Evolutionary conservation across 2,113 vertebrate species (phyloP), one percentile per base, ranked within the genome.

Genomic region (human (Homo sapiens)): DNA sequence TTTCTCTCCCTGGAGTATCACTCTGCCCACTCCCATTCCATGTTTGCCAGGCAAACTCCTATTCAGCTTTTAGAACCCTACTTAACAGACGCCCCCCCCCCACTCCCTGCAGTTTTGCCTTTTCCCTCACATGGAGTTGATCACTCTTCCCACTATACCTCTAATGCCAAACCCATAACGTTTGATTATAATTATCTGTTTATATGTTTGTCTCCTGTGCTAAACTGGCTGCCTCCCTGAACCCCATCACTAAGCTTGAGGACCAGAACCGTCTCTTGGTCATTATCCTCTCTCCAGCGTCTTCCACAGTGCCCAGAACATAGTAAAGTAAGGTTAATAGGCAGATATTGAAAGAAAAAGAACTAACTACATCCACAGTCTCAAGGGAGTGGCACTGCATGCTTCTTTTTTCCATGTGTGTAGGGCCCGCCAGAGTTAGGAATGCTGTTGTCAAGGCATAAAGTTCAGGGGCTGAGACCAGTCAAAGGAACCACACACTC

Each of bases 1-100:
- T 75, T 78, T 6, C 55, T 83, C 13, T 85, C 59, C 40, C 13
- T n/a, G 23, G 27, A 48, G 16, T 32, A 25, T 68, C 45, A 18
- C 25, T 55, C 73, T 61, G 55, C 45, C 59, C 30, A 95, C 32
- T 66, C 18, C 18, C n/a, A 8, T 32, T 57, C 20, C 20, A 40
- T 3, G 18, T 32, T 48, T 89, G 16, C 72, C 38, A n/a, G n/a
- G 43, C 22, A 85, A 94, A 94, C 50, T 94, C n/a, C 64, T 87
- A 73, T 68, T 81, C 66, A 70, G 73, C 23, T 78, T 92, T 93
- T 73, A 90, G 87, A 93, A 82, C 59, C 64, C 40, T 90, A 72
- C 30, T 52, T 52, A 52, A 57, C 25, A 89, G 52, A 68, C 32
- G 38, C 14, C 52, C 52, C 30, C 22, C 27, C 75, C 9, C n/a